Conservation (phyloP, 2,888 invertebrate genomes). For the Cabera pusaria region DNA sequence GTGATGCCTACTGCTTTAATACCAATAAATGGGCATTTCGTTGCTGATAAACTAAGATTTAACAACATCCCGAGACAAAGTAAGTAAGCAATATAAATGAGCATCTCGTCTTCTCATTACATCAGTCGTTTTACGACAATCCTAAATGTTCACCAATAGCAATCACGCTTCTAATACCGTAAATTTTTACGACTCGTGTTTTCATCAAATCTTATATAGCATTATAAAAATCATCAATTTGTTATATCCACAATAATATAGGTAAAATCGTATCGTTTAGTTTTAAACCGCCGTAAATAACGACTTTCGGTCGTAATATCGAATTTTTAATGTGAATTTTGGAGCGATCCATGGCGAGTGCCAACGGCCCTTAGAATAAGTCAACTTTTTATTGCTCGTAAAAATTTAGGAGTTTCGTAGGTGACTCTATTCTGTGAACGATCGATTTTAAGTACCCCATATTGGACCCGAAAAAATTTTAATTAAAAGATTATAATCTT, state of each 20-base stretch:
- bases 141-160: constrained; percentile 28
- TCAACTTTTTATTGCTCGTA: constrained; percentile 77
- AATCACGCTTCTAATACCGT: constrained; percentile 30
- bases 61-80: no score
- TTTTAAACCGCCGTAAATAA: constrained; percentile 74
- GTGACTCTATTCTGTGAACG: constrained; percentile 55
- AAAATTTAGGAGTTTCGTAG: constrained; percentile 69
- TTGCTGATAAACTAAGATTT: no score
- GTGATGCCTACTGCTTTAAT: no score
- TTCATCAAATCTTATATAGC: constrained; percentile 54
- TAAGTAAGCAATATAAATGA: constrained; percentile 11
- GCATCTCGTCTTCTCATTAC: constrained; percentile 5
- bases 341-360: constrained; percentile 54
- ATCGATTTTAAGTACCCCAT: constrained; percentile 54
- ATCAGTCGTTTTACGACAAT: constrained; percentile 18
- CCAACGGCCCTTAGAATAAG: constrained; percentile 59
- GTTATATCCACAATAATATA: constrained; percentile 49
- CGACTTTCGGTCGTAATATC: constrained; percentile 78
- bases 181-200: constrained; percentile 54
- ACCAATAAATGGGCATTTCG: no score
- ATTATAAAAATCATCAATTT: constrained; percentile 53
- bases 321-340: constrained; percentile 65
- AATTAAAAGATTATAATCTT: constrained; percentile 57
- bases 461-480: constrained; percentile 44
- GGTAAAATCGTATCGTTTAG: constrained; percentile 59